Base-by-base conservation (phyloP, 1,140 invertebrate genomes). In the Anagrus nilaparvatae region DNA sequence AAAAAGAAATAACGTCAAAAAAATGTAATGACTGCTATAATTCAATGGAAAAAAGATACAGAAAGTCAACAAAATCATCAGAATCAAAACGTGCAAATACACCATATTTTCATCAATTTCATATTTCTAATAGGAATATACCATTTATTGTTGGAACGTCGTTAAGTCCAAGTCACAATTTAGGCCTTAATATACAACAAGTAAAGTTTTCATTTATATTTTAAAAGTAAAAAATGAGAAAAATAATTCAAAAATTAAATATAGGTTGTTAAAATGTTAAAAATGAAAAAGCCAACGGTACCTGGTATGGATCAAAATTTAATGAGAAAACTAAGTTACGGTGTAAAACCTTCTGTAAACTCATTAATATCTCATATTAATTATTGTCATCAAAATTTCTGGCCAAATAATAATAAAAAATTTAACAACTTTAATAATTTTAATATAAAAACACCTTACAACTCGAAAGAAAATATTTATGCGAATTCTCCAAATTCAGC, bases 141-240 rank as follows among this genome's bases (percentile, higher is more conserved):
- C 74, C 74, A 14, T 76, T 76, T 51, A 71, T 72, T 18, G 65
- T 68, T 13, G 70, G 70, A 1, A 74, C 65, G 31, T 75, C 73
- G 1, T 61, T 71, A 7, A 56, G 60, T 10, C 70, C 64, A 0
- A 74, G 69, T 51, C 66, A 74, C 42, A 76, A 76, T 55, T 58
- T 75, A 18, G 71, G 71, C 23, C 60, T 75, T 17, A 75, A 73
- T 49, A 71, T 76, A 39, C 74, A 76, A 47, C 67, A 75, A 60
- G 65, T 66, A 17, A 30, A 46, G 20, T 16, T 25, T 35, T 25
- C 19, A 18, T 24, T 36, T 14, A 12, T n/a, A 29, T 14, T 5
- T 29, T 29, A 29, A n/a, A n/a, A n/a, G n/a, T n/a, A n/a, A n/a
- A n/a, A n/a, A n/a, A n/a, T 29, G 10, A 29, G 4, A 12, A 5